phyloP scores from a whole-genome alignment of 37 sponge, comb jelly and placozoan species.

The Theonella swinhoei region DNA sequence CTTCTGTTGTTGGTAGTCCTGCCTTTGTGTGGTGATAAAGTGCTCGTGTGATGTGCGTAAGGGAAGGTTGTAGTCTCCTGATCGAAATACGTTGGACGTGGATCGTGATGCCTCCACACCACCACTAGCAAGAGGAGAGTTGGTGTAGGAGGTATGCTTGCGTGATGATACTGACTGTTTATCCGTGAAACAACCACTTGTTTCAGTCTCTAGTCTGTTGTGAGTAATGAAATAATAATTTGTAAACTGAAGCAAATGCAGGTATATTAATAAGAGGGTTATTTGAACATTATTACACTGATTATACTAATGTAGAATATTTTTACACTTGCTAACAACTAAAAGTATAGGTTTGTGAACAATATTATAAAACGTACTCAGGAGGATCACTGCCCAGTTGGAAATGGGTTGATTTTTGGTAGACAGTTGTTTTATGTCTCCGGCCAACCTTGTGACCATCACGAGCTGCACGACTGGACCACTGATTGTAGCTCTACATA shows the following conservation, averaged over 20 bases:
- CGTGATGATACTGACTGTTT: background rate
- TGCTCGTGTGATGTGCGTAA: slow-evolving; percentile 7
- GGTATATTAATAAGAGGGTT: background rate
- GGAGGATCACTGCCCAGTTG: slow-evolving; percentile 61
- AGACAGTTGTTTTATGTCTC: slow-evolving; percentile 56
- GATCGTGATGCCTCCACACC: slow-evolving; percentile 16
- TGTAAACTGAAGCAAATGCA: background rate
- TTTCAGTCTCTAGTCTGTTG: slow-evolving; percentile 21
- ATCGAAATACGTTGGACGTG: slow-evolving; percentile 66
- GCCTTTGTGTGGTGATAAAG: slow-evolving; percentile 43
- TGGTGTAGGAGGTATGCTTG: background rate
- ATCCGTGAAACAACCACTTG: slow-evolving; percentile 17
- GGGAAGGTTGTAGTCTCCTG: slow-evolving; percentile 69
- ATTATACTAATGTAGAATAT: background rate
- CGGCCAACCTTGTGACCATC: slow-evolving; percentile 35
- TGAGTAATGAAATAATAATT: background rate
- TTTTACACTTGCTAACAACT: background rate
- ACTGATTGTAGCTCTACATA: slow-evolving; percentile 33
- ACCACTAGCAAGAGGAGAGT: background rate
- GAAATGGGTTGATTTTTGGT: slow-evolving; percentile 76
- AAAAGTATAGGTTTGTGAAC: background rate
- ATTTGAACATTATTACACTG: background rate
- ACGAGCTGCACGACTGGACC: slow-evolving; percentile 9
- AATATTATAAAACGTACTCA: slow-evolving; percentile 1
- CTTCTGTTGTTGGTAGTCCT: slow-evolving; percentile 30